Percentiles rank a stretch among this genome's conserved stretches.
These are phyloP conservation scores for Drosophila gunungcola DNA, from an alignment of 1,140 invertebrate species.

Conservation along the genomic window DNA sequence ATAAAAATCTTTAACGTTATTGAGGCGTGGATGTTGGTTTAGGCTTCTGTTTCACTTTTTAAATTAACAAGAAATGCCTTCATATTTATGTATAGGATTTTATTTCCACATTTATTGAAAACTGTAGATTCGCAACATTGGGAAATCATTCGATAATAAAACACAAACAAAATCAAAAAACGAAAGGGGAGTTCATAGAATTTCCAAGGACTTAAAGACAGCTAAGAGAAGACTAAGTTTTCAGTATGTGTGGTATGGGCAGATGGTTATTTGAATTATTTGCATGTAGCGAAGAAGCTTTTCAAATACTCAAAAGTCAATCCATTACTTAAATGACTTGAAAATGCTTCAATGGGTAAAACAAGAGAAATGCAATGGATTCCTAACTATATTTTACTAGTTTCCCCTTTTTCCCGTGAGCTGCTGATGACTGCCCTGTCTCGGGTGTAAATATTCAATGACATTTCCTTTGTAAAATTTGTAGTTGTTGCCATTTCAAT, in stretches of 20 bases:
- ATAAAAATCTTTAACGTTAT: neutral
- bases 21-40: too few relatives aligned
- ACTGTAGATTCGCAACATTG: too few relatives aligned
- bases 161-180: neutral
- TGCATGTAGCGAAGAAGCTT: constrained; percentile 37
- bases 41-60: too few relatives aligned
- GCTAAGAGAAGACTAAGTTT: constrained; percentile 13
- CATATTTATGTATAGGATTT: too few relatives aligned
- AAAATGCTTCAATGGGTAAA: constrained; percentile 45
- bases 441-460: constrained; percentile 57
- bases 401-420: constrained; percentile 8
- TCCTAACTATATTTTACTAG: constrained; percentile 36
- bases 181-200: constrained; percentile 53
- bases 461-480: constrained; percentile 46
- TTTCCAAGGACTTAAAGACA: constrained; percentile 39
- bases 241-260: constrained; percentile 1
- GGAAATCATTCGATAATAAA: too few relatives aligned
- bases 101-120: too few relatives aligned
- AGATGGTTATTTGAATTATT: neutral
- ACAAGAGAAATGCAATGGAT: constrained; percentile 25
- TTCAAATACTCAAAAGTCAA: constrained; percentile 78
- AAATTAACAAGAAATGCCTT: too few relatives aligned
- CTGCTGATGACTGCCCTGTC: neutral
- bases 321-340: constrained; percentile 68
- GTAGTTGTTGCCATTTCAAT: constrained; percentile 43